These are phyloP conservation scores for Pomacea canaliculata DNA, from an alignment of 2,888 invertebrate species.

Conservation along the genomic window DNA sequence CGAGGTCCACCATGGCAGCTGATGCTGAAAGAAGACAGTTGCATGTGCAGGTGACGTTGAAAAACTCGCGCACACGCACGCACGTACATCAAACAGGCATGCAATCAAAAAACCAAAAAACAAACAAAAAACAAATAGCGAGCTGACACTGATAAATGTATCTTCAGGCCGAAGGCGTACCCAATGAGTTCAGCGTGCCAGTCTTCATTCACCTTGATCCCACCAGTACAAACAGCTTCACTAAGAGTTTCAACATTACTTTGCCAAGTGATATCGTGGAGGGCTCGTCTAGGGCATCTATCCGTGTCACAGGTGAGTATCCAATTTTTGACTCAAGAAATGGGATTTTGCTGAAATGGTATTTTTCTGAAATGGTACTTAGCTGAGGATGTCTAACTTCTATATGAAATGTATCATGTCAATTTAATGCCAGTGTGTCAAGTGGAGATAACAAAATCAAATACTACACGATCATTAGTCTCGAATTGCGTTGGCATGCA, in stretches of 20 bases:
- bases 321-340: not conserved
- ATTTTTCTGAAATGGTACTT: no score
- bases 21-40: conserved; percentile 83
- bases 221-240: conserved; percentile 24
- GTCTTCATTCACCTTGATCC: conserved; percentile 79
- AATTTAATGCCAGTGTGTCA: no score
- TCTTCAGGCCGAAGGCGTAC: conserved; percentile 80
- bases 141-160: no score
- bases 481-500: not conserved
- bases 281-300: conserved; percentile 80
- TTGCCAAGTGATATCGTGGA: conserved; percentile 81
- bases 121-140: no score
- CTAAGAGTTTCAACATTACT: conserved; percentile 78
- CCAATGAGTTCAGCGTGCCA: conserved; percentile 81
- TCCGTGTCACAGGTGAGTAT: conserved; percentile 76
- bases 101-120: no score
- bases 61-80: not conserved
- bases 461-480: not conserved
- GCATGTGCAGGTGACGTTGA: conserved; percentile 76
- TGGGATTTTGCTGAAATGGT: no score
- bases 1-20: conserved; percentile 81
- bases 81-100: no score
- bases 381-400: no score
- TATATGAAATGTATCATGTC: no score
- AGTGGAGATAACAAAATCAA: no score